Evolutionary conservation across 2,797 vertebrate genomes (phyloP), one percentile per base, ranked within the genome.

Genomic region (Monodelphis domestica): DNA sequence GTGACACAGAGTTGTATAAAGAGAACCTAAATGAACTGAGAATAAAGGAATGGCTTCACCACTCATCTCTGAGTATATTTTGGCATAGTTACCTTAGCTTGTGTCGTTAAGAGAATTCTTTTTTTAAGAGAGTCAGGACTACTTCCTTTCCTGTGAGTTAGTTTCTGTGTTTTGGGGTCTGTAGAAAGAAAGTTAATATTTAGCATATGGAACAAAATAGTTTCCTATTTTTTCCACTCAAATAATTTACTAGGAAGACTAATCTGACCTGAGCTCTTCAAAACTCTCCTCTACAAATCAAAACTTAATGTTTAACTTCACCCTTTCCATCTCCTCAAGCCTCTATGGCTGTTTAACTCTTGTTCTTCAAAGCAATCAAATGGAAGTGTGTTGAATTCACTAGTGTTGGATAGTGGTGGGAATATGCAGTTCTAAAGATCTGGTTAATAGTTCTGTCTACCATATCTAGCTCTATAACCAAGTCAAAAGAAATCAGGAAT

Each of bases 61-160:
- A 96, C 54, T 91, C 15, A 87, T 95, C 33, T 93, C 28, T 93
- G 91, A 94, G 59, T 93, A 93, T 53, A 89, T 90, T 88, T 88
- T 59, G 91, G 33, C n/a, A 90, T 78, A 96, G 93, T 97, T 98
- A 99, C 99, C 99, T 99, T 99, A 95, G 99, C 98, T 98, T 99
- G 99, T 94, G 99, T 99, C 89, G 98, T 99, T 92, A 99, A 98
- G 90, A 99, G 98, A 53, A 99, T 99, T 98, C 99, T 99, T 97
- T 99, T 99, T 97, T 99, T 99, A 94, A 99, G 98, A 45, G 98
- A 98, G 87, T 98, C 98, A 21, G 98, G 96, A 96, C 99, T 99
- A 96, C 93, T 98, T 95, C 98, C 98, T 96, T 98, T 99, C 97
- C 98, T 98, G 93, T 98, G 98, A 97, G 98, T 98, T 93, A 99